phyloP scores from a whole-genome alignment of 2,113 vertebrate species.

The Trinectes maculatus region DNA sequence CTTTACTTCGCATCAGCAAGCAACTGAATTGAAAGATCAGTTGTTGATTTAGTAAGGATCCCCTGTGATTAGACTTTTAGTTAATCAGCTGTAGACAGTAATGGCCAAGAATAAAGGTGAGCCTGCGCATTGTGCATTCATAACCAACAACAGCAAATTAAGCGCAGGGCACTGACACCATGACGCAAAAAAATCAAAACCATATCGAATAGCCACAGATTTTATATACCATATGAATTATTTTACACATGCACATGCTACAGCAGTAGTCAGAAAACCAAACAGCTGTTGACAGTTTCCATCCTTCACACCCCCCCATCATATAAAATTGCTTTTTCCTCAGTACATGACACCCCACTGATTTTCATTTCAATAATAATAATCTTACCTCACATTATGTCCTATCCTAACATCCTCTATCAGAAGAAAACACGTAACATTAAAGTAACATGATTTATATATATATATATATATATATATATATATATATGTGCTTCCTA shows the following conservation, averaged over 20 bases:
- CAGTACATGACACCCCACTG: background rate
- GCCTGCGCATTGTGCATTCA: no score
- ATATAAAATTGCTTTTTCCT: background rate
- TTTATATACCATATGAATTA: no score
- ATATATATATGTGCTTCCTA: background rate
- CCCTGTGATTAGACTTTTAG: no score
- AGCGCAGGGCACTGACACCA: no score
- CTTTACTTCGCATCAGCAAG: no score
- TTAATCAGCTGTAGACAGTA: no score
- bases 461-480: background rate
- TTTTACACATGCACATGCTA: background rate
- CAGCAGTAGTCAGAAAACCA: background rate
- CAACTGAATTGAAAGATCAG: no score
- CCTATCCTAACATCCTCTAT: background rate
- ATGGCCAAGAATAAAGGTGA: no score
- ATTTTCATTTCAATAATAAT: constrained; percentile 10
- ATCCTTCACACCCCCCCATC: background rate
- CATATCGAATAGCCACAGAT: no score
- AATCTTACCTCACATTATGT: background rate
- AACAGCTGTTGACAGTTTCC: background rate
- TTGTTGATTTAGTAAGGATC: no score
- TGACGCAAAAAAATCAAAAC: no score
- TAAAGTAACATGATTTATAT: background rate
- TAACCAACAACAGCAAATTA: no score
- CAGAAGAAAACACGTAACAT: background rate